Conservation (phyloP, 64 coral and sea anemone genomes). For the Orbicella faveolata region DNA sequence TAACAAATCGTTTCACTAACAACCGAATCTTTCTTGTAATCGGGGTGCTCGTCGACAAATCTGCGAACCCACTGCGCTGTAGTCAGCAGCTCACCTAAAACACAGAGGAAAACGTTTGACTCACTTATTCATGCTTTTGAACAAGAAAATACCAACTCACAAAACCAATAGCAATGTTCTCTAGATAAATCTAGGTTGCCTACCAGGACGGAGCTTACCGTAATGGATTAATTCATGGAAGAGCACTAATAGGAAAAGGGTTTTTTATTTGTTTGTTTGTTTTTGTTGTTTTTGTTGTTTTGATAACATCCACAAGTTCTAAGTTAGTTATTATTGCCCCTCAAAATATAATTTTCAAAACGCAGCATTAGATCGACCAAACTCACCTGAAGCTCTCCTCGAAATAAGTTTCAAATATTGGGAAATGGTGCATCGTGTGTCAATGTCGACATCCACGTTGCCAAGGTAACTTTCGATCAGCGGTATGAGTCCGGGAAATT, state of each 20-base stretch:
- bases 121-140: background rate
- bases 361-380: background rate
- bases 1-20: constrained; percentile 87
- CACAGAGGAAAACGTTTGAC: background rate
- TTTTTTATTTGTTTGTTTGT: too few species aligned
- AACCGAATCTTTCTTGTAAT: constrained; percentile 92
- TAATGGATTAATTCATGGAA: too few species aligned
- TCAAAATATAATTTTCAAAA: too few species aligned
- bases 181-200: too few species aligned
- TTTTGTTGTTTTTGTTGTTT: too few species aligned
- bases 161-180: too few species aligned
- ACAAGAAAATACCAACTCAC: too few species aligned
- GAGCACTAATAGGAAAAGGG: too few species aligned
- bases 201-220: too few species aligned
- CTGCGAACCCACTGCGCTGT: constrained; percentile 93
- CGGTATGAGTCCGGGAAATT: constrained; percentile 94
- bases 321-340: too few species aligned
- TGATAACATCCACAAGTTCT: too few species aligned
- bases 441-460: constrained; percentile 89
- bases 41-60: constrained; percentile 79
- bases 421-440: constrained; percentile 92
- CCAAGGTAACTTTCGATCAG: constrained; percentile 94
- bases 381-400: constrained; percentile 86
- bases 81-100: constrained; percentile 88
- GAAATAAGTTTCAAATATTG: constrained; percentile 92